Base-by-base conservation (phyloP, 2,888 invertebrate species). In the Alcis repandata region DNA sequence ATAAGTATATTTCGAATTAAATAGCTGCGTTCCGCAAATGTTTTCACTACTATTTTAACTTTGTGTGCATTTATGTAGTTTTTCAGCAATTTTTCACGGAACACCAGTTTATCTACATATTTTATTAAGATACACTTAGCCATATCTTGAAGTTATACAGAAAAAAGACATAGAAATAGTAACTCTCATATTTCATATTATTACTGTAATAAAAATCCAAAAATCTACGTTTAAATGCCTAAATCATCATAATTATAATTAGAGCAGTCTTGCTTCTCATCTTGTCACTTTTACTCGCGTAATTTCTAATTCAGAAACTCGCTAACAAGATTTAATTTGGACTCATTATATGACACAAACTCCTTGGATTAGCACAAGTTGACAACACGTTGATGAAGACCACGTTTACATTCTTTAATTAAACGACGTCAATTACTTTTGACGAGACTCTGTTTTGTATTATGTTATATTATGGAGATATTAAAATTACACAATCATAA, bases 261-360 rank as follows among this genome's bases (percentile, higher is more conserved):
- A 19, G 10, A 45, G 6, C 17, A 20, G 32, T 17, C 13, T n/a
- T n/a, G n/a, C n/a, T 49, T 43, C 43, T 54, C 43, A 32, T 17
- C 33, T 33, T 56, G 19, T n/a, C 20, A 45, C 27, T 11, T 54
- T 54, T 41, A 27, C 45, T 56, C 20, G 13, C 33, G 9, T 36
- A 56, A 45, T 56, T 56, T 56, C 15, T 56, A 32, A 43, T 43
- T 56, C 54, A 56, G 54, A 43, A 43, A 45, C 45, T 56, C 45
- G 33, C 45, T 56, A 56, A 56, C 56, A 45, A 56, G 33, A 13
- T 56, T 45, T 56, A 45, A 56, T 56, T 56, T 36, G 19, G 45
- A 56, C 56, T 56, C 56, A 56, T 56, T 45, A 54, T 54, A 54
- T 32, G 41, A 54, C 33, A 46, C 19, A 32, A 56, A 45, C 45